Evolutionary conservation across 1,140 invertebrate genomes (phyloP).

Genomic region (Drosophila lowei): DNA sequence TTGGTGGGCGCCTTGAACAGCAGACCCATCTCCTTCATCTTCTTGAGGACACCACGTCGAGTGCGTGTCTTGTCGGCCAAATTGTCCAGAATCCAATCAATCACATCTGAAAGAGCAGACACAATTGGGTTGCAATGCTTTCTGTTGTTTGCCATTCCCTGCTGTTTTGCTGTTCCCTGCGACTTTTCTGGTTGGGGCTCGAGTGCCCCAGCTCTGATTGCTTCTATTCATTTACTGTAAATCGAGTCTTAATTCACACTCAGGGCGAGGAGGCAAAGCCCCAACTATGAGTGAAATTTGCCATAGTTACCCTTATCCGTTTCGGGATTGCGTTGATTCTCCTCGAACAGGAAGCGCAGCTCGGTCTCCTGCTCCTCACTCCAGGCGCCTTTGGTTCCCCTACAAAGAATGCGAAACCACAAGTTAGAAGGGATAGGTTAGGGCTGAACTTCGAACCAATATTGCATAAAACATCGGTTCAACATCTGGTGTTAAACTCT

Average conservation of each 20-base stretch:
- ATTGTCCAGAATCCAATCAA: slow-evolving; percentile 93
- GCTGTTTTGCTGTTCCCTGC: background rate
- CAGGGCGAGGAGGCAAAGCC: slow-evolving; percentile 10
- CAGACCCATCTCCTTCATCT: slow-evolving; percentile 91
- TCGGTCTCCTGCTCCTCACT: slow-evolving; percentile 94
- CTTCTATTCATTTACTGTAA: slow-evolving; percentile 70
- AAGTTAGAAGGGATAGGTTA: too few relatives aligned
- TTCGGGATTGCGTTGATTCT: slow-evolving; percentile 89
- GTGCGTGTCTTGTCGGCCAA: slow-evolving; percentile 91
- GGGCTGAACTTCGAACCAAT: too few relatives aligned
- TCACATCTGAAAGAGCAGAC: slow-evolving; percentile 86
- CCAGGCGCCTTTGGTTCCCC: slow-evolving; percentile 86
- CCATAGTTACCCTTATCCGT: slow-evolving; percentile 85
- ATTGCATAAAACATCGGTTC: too few relatives aligned
- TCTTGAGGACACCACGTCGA: slow-evolving; percentile 90
- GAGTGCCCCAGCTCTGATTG: slow-evolving; percentile 47
- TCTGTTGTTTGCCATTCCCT: slow-evolving; percentile 47
- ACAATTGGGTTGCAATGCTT: slow-evolving; percentile 62
- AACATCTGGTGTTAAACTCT: too few relatives aligned
- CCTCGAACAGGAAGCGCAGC: slow-evolving; percentile 91
- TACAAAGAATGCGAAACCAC: slow-evolving; percentile 32
- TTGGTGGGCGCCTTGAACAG: slow-evolving; percentile 87
- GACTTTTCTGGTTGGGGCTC: slow-evolving; percentile 3
- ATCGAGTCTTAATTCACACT: slow-evolving; percentile 66
- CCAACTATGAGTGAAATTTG: slow-evolving; percentile 9